phyloP scores from a whole-genome alignment of 2,113 vertebrate species.

The Nothoprocta perdicaria region DNA sequence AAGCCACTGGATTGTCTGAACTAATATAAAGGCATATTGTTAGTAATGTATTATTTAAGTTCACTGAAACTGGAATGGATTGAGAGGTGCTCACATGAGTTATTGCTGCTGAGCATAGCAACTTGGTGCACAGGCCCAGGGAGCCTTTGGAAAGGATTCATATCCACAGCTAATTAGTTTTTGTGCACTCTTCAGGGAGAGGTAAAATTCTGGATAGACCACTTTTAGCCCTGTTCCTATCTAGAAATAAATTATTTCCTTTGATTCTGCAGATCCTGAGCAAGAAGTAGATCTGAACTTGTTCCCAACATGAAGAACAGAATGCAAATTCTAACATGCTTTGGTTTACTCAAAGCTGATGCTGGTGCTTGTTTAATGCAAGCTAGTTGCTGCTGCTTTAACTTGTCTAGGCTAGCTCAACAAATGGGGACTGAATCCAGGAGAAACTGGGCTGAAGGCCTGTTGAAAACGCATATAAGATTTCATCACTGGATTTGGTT shows the following conservation, averaged over 20 bases:
- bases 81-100: not conserved
- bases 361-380: not conserved
- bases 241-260: not conserved
- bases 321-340: conserved; percentile 4
- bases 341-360: not conserved
- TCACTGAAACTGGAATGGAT: not conserved
- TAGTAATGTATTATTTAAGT: not conserved
- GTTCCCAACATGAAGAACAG: not conserved
- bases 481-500: not conserved
- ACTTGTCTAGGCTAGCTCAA: conserved; percentile 8
- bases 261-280: not conserved
- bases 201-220: not conserved
- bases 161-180: not conserved
- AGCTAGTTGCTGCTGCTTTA: not conserved
- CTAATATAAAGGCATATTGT: not conserved
- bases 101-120: not conserved
- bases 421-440: not conserved
- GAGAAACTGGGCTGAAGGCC: not conserved
- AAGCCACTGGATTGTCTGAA: rapidly evolving
- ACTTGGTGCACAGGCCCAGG: rapidly evolving
- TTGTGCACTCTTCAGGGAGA: not conserved
- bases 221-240: not conserved
- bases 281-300: not conserved
- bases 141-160: not conserved
- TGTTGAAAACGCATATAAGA: not conserved